Base-by-base conservation (phyloP, 2,888 invertebrate species). In the Venusia cambrica region DNA sequence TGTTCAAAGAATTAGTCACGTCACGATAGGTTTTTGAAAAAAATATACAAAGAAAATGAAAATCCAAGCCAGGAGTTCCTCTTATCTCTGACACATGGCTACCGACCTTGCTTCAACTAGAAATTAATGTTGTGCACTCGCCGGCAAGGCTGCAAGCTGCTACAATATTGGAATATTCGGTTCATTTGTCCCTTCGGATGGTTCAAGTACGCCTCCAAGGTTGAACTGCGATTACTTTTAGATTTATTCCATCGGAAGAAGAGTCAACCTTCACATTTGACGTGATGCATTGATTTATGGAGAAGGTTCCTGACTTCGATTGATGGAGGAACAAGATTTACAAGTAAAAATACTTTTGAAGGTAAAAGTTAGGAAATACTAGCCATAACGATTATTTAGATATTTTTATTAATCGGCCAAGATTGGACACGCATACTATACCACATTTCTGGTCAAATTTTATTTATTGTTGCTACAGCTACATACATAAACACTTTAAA, bases 101-200 rank as follows among this genome's bases (percentile, higher is more conserved):
- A 10, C 13, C 8, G 24, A 19, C 40, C 40, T 40, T 35, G 17
- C 21, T 15, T 14, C 18, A 8, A 19, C 12, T 27, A 12, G 39
- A 25, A 31, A 40, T 40, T 35, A 40, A 31, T 40, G 28, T 35
- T 24, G 31, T 31, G 37, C 40, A 40, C 5, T 16, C 15, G 17
- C 15, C 19, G 31, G 36, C 40, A 40, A 38, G 39, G 45, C 30
- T 45, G 45, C 42, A 45, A 13, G 26, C 30, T 19, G 38, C 34
- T 29, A 25, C 38, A 30, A 15, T 42, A 39, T 46, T 38, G 38
- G 33, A 45, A 43, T 43, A 27, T 39, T 39, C 32, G 34, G 32
- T 27, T 34, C 33, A 33, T 44, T 38, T 47, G 36, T 6, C 42
- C 26, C 5, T 29, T 32, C 13, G 28, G 10, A n/a, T 21, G 4